A percentile compares a stretch with the other conserved stretches of the same genome.
Conservation (phyloP, 1,140 invertebrate species). For the Calephelis virginiensis region DNA sequence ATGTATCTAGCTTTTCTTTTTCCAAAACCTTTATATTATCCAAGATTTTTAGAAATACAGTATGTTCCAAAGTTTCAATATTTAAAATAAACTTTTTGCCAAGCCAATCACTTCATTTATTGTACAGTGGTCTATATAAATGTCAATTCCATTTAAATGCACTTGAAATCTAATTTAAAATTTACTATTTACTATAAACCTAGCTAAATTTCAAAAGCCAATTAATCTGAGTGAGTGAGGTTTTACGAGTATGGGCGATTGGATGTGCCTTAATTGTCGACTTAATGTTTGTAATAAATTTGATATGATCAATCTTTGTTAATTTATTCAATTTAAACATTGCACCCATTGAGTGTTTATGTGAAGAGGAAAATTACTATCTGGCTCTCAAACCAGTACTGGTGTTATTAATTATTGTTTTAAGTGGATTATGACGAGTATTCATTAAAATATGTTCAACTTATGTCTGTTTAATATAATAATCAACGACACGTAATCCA, state of each 20-base stretch:
- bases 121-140: neutral
- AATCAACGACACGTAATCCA: too few relatives aligned
- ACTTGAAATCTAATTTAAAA: slow-evolving; percentile 4
- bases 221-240: slow-evolving; percentile 7
- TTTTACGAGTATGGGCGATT: neutral
- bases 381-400: too few relatives aligned
- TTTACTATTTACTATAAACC: neutral
- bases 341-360: neutral
- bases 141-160: neutral
- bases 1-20: too few relatives aligned
- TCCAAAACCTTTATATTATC: too few relatives aligned
- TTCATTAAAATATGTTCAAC: too few relatives aligned
- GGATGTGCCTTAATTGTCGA: neutral
- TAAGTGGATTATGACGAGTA: too few relatives aligned
- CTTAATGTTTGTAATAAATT: slow-evolving; percentile 1
- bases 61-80: too few relatives aligned
- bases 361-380: neutral
- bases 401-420: too few relatives aligned
- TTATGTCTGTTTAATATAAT: too few relatives aligned
- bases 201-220: slow-evolving; percentile 1
- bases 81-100: too few relatives aligned
- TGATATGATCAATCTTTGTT: neutral
- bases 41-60: too few relatives aligned
- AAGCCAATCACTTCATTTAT: too few relatives aligned
- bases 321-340: neutral